Evolutionary conservation across 2,888 invertebrate genomes (phyloP), one percentile per base, ranked within the genome.

Genomic region (Leptogaster cylindrica): DNA sequence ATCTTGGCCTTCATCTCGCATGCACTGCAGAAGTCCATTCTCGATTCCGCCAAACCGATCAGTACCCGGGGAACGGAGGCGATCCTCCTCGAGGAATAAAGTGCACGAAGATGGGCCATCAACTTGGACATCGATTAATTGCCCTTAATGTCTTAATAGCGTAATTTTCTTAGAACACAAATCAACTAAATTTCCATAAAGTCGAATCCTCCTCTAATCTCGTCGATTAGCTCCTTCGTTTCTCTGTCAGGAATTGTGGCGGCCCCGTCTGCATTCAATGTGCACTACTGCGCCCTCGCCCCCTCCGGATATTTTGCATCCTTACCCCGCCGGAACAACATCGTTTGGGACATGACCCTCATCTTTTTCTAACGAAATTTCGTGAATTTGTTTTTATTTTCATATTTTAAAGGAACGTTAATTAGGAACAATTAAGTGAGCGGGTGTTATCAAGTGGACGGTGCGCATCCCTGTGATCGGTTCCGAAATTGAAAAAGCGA

Each of bases 121-220:
- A 48, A 58, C 66, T 51, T 61, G 63, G 50, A 39, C 67, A 67
- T 67, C 63, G 63, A 67, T 67, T 67, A 67, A 67, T 67, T 67
- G 63, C 50, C 51, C 61, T 61, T 67, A 67, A 67, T 51, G 46
- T 67, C 51, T 67, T 63, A 67, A 67, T 63, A 63, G 50, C 27
- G 61, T 51, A 36, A 67, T 67, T 61, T 67, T 67, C 67, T 63
- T 67, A 67, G 67, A 67, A 67, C 58, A 48, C 46, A 44, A 46
- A 58, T 67, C 48, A 61, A 48, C 61, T 31, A 44, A 67, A 67
- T 67, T 58, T 67, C 61, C 61, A 67, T 67, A 67, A 67, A 58
- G 33, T 61, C 55, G 25, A 67, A 67, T 61, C 58, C 46, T 23
- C 51, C 18, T 25, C 51, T 64, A 64, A 64, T 64, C 64, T 64